Conservation (phyloP, 2,888 invertebrate species). For the Drosophila ustulata region DNA sequence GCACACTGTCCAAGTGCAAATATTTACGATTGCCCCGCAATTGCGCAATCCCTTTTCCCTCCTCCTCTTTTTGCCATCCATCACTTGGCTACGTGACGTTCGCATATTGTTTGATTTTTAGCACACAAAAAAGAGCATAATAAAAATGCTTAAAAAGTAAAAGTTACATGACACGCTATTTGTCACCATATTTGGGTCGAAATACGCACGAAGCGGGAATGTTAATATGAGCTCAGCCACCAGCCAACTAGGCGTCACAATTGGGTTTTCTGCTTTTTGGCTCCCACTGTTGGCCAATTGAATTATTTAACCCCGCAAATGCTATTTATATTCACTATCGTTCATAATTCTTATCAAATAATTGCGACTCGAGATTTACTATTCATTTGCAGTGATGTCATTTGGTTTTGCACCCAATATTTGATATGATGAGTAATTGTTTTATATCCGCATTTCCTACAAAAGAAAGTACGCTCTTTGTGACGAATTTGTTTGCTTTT, state of each 20-base stretch:
- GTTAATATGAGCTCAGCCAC: constrained; percentile 27
- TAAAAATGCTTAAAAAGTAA: constrained; percentile 63
- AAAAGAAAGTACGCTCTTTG: not conserved
- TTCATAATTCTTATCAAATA: constrained; percentile 41
- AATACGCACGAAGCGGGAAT: constrained; percentile 30
- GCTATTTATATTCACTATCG: constrained; percentile 6
- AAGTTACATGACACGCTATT: constrained; percentile 73
- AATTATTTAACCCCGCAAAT: constrained; percentile 12
- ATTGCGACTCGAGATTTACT: constrained; percentile 29
- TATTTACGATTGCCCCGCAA: constrained; percentile 56
- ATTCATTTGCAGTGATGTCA: constrained; percentile 46
- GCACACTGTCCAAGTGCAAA: constrained; percentile 55
- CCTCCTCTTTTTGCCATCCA: constrained; percentile 21
- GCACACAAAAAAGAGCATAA: not conserved
- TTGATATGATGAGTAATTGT: constrained; percentile 38
- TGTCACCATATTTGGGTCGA: constrained; percentile 33
- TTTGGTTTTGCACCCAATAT: not conserved
- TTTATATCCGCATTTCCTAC: not conserved
- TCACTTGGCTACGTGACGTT: constrained; percentile 64
- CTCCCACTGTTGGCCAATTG: constrained; percentile 18
- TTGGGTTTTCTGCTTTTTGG: constrained; percentile 17
- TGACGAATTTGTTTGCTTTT: not conserved
- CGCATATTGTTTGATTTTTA: constrained; percentile 41
- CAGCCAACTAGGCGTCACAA: constrained; percentile 37
- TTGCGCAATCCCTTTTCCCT: constrained; percentile 57